These are phyloP conservation scores for Apis cerana DNA, from an alignment of 1,140 invertebrate genomes.

Conservation along the genomic window DNA sequence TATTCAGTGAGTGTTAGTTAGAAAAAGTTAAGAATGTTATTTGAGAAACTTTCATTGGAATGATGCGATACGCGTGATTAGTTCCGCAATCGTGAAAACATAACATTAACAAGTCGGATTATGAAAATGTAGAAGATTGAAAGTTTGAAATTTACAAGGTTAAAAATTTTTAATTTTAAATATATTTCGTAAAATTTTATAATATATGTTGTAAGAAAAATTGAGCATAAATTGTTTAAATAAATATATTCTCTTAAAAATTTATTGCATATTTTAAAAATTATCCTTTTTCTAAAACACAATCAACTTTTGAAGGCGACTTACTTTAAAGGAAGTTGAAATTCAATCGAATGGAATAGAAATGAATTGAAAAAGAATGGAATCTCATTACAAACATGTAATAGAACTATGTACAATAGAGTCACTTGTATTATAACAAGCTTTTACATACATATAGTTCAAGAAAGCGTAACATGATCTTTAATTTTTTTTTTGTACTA, in stretches of 20 bases:
- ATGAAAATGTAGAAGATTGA: not conserved
- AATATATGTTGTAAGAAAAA: not conserved
- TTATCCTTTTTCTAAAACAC: not conserved
- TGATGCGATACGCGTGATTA: not conserved
- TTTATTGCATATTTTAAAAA: not conserved
- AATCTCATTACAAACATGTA: not conserved
- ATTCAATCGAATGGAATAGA: conserved; percentile 4
- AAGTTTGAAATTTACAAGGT: not conserved
- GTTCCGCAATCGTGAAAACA: not conserved
- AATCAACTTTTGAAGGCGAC: not conserved
- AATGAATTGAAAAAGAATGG: not conserved
- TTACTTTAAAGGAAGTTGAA: not conserved
- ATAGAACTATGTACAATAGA: not conserved
- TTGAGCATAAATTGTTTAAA: not conserved
- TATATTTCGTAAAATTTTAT: not conserved
- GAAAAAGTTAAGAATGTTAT: not conserved
- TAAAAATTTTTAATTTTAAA: not conserved
- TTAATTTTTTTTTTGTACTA: not conserved
- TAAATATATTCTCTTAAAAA: not conserved
- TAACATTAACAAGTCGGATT: too few relatives aligned
- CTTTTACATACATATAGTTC: not conserved
- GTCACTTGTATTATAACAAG: not conserved
- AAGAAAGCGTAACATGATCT: conserved; percentile 30
- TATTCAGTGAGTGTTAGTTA: not conserved
- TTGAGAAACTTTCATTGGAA: not conserved